Conservation (phyloP, 2,797 vertebrate genomes). For the Alcedo quadribrachys region DNA sequence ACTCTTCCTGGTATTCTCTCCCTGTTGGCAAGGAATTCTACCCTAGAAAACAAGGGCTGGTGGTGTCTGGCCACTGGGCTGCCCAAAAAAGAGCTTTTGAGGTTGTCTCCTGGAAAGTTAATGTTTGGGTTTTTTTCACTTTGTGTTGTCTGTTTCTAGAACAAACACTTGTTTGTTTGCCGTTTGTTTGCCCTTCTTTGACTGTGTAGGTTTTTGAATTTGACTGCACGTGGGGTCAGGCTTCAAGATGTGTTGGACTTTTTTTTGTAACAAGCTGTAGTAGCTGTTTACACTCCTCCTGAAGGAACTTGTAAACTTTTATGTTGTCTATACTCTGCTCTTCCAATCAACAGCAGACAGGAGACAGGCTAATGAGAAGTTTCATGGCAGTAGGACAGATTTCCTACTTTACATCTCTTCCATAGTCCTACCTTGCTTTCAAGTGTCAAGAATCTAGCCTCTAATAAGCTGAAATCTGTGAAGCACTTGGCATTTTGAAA, state of each 20-base stretch:
- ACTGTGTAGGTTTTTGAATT: background rate
- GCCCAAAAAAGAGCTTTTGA: background rate
- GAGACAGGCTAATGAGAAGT: background rate
- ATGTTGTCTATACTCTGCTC: background rate
- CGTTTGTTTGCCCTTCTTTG: background rate
- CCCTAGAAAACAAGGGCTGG: background rate
- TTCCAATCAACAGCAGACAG: background rate
- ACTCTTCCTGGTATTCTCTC: background rate
- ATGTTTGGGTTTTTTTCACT: background rate
- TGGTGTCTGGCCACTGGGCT: background rate
- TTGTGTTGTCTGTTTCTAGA: background rate
- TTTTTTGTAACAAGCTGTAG: background rate
- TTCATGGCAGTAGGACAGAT: background rate
- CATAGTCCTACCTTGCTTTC: background rate
- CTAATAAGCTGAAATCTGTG: background rate
- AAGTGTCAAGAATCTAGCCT: background rate
- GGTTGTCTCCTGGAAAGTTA: background rate
- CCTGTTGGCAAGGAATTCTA: background rate
- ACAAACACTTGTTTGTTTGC: accelerated
- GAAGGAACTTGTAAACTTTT: background rate
- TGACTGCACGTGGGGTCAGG: background rate
- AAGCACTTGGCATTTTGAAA: background rate
- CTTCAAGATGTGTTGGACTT: background rate
- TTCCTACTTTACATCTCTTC: background rate
- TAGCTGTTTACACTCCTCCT: background rate